Base-by-base conservation (phyloP, 2,888 invertebrate genomes). In the Lutraria lutraria region DNA sequence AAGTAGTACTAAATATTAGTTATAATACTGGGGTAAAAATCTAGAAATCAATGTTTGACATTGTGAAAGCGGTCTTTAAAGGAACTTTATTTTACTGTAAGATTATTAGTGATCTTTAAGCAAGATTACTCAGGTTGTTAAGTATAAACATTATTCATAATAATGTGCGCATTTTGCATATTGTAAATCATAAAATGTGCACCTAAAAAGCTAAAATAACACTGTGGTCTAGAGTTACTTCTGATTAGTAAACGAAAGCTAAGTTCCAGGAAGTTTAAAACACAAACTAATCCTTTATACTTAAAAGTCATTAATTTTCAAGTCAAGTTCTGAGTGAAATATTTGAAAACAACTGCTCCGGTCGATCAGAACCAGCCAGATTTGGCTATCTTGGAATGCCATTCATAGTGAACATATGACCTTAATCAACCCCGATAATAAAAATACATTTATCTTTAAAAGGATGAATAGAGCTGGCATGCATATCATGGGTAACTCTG, bases 261-360 rank as follows among this genome's bases (percentile, higher is more conserved):
- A 6, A 68, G 25, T 68, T 25, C 34, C 29, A 34, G 34, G 76
- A 13, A 76, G 31, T 3, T 76, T 6, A 16, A 76, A 76, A 76
- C 29, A 31, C 31, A 76, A 34, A 34, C 16, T 34, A 16, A 76
- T 12, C 34, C 19, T 76, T 76, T 3, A 43, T 4, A 43, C 43
- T 43, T n/a, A 19, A 76, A 76, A 72, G 34, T 76, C 76, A 76
- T 76, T 76, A 76, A 76, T 76, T 76, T 31, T 76, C 16, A 76
- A 76, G 31, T 76, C 31, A 76, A 76, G 31, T 31, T 34, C n/a
- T 31, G 15, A 34, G 76, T 76, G 76, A 76, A 76, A 76, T 76
- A 76, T 76, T 76, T 76, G 76, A 76, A 76, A 76, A 31, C 76
- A 76, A 76, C 76, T 34, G 76, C 31, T 34, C 76, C 31, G 76